These are phyloP conservation scores for Intellagama lesueurii DNA, from an alignment of 2,797 vertebrate species.

Conservation along the genomic window DNA sequence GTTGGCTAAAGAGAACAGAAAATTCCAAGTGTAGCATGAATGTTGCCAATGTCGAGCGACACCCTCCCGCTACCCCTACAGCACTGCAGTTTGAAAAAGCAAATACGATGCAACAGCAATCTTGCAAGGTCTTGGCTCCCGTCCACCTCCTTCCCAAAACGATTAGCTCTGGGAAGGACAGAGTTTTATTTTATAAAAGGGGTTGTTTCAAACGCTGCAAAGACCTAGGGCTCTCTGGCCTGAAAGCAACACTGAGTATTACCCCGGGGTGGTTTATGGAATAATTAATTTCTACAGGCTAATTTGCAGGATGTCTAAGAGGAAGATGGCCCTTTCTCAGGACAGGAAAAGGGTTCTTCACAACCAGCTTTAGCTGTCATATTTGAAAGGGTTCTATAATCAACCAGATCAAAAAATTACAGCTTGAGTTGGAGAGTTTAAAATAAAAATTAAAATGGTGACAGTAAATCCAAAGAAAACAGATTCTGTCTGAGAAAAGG, in stretches of 20 bases:
- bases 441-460: not conserved
- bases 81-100: not conserved
- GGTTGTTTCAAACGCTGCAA: not conserved
- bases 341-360: not conserved
- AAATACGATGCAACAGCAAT: not conserved
- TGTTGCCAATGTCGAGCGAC: no score
- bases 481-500: not conserved
- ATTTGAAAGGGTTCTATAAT: not conserved
- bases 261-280: not conserved
- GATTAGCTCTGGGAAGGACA: not conserved
- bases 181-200: not conserved
- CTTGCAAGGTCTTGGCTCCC: not conserved
- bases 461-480: not conserved
- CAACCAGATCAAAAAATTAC: not conserved
- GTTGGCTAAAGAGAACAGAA: slow-evolving; percentile 86
- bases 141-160: not conserved
- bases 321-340: not conserved
- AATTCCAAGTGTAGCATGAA: slow-evolving; percentile 17
- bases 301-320: not conserved
- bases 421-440: not conserved
- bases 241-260: not conserved
- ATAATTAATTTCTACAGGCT: not conserved
- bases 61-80: not conserved
- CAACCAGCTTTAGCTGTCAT: not conserved
- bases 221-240: not conserved